These are phyloP conservation scores for Amblyjoppa proteus DNA, from an alignment of 2,888 invertebrate species.

Conservation along the genomic window DNA sequence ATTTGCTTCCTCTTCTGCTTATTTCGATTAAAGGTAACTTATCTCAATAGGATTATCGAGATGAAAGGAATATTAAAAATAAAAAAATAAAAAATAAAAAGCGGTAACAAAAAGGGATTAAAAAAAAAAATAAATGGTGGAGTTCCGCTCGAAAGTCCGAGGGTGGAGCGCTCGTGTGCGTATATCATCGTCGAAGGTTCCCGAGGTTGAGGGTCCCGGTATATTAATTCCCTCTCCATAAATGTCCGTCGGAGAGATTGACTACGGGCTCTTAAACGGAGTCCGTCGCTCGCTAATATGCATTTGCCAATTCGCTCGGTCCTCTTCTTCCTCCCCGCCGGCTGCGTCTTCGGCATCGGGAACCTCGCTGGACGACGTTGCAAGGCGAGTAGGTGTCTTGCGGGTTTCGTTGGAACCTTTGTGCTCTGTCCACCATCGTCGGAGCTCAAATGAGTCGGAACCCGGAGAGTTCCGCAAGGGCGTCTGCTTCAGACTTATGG, in stretches of 20 bases:
- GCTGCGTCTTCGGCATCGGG: conserved; percentile 17
- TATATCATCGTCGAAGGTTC: conserved; percentile 82
- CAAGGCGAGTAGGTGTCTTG: conserved; percentile 26
- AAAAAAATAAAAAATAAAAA: conserved; percentile 8
- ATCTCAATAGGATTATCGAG: neutral
- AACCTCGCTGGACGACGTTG: conserved; percentile 1
- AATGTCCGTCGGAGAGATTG: conserved; percentile 84
- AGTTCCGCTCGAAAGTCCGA: conserved; percentile 62
- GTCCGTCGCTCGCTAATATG: conserved; percentile 83
- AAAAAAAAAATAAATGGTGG: conserved; percentile 32
- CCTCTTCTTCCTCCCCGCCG: conserved; percentile 32
- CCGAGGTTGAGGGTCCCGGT: conserved; percentile 81
- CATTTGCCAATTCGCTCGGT: conserved; percentile 82
- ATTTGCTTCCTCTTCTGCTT: too few species aligned
- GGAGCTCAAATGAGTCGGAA: conserved; percentile 48
- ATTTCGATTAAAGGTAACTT: too few species aligned
- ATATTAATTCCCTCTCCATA: conserved; percentile 85
- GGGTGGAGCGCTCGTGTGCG: conserved; percentile 81
- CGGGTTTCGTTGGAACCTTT: conserved; percentile 57
- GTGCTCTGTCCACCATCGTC: conserved; percentile 47
- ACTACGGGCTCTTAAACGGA: conserved; percentile 84
- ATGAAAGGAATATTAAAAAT: conserved; percentile 19
- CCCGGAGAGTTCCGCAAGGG: conserved; percentile 7
- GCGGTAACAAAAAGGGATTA: neutral
- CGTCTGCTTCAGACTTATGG: conserved; percentile 51